These are phyloP conservation scores for Bos javanicus DNA, from an alignment of 2,113 vertebrate species.

Conservation along the genomic window DNA sequence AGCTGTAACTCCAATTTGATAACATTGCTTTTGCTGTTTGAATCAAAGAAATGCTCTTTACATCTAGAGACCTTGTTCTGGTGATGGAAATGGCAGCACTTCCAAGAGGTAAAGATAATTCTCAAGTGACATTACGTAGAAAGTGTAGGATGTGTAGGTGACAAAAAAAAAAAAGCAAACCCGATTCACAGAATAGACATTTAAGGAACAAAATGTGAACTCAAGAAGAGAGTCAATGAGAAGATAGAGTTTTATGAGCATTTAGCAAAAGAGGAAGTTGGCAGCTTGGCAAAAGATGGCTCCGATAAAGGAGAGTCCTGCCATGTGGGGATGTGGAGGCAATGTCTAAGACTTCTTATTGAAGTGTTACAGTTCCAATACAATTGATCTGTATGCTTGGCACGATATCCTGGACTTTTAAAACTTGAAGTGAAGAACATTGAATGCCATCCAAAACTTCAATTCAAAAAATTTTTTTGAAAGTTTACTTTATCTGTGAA, in stretches of 20 bases:
- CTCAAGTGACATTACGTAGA: not conserved
- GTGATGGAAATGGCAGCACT: not conserved
- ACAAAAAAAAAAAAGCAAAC: not conserved
- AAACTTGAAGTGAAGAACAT: conserved; percentile 42
- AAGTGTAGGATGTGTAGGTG: not conserved
- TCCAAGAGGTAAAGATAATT: not conserved
- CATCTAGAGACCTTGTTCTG: not conserved
- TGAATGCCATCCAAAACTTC: conserved; percentile 47
- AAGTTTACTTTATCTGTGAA: conserved; percentile 52
- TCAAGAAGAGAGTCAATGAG: not conserved
- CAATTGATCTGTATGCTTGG: conserved; percentile 45
- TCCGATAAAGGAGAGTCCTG: not conserved
- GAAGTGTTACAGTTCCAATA: conserved; percentile 39
- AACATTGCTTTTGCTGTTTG: not conserved
- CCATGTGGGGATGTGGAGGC: not conserved
- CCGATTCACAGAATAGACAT: not conserved
- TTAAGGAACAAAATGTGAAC: not conserved
- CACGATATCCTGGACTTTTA: conserved; percentile 27
- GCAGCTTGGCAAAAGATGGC: not conserved
- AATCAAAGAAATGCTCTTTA: not conserved
- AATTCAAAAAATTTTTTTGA: not conserved
- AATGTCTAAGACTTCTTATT: not conserved
- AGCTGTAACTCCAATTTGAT: not conserved
- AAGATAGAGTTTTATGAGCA: not conserved
- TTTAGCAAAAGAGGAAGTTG: conserved; percentile 8